Evolutionary conservation across 2,797 vertebrate species (phyloP).

Genomic region (Danio tinwini): DNA sequence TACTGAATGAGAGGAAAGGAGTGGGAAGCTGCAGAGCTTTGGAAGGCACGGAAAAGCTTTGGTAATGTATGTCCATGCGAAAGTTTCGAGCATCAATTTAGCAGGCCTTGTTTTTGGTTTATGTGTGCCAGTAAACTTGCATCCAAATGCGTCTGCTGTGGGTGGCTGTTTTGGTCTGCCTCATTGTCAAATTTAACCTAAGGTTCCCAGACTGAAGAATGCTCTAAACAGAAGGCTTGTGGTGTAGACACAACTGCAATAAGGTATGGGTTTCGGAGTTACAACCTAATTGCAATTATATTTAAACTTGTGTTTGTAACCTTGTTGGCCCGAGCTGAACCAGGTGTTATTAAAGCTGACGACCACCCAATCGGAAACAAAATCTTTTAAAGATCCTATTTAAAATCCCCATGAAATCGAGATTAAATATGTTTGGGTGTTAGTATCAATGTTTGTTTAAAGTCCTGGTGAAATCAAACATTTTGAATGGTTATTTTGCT

Average conservation of each 20-base stretch:
- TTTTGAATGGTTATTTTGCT: too few relatives aligned
- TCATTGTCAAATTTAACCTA: constrained; percentile 17
- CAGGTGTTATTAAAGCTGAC: background rate
- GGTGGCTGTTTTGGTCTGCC: constrained; percentile 61
- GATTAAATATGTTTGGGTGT: too few relatives aligned
- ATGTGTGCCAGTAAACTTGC: constrained; percentile 66
- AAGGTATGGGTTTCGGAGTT: constrained; percentile 40
- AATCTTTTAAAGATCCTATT: constrained; percentile 2
- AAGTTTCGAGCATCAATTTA: constrained; percentile 66
- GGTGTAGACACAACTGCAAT: constrained; percentile 25
- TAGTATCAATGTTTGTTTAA: too few relatives aligned
- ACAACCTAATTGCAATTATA: constrained; percentile 9
- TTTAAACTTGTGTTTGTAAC: constrained; percentile 22
- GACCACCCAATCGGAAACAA: constrained; percentile 15
- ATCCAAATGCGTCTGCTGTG: constrained; percentile 59
- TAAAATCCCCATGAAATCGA: too few relatives aligned
- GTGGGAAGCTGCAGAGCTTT: constrained; percentile 57
- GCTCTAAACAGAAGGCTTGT: constrained; percentile 37
- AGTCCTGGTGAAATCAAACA: too few relatives aligned
- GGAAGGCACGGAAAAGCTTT: constrained; percentile 51
- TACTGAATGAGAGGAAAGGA: constrained; percentile 63
- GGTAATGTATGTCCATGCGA: constrained; percentile 62
- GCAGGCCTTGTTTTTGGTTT: constrained; percentile 72
- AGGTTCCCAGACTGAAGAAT: constrained; percentile 36
- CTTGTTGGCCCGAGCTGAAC: background rate